These are phyloP conservation scores for Pterobdella sp. DNA, from an alignment of 2,888 invertebrate species.

Conservation along the genomic window DNA sequence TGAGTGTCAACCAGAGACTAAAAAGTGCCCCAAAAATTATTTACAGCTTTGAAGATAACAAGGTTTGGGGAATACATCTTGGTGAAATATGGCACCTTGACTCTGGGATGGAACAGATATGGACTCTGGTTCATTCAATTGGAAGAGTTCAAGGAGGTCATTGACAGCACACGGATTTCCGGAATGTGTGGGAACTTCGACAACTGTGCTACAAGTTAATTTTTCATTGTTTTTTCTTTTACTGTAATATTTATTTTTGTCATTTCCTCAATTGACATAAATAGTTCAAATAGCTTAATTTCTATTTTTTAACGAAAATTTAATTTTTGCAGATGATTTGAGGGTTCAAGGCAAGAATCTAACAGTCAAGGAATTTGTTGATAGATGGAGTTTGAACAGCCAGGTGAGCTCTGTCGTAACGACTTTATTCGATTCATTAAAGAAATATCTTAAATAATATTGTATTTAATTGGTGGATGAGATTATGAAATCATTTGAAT, in stretches of 20 bases:
- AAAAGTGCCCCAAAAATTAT: not conserved
- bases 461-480: not conserved
- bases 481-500: not conserved
- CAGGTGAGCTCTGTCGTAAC: not conserved
- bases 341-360: not conserved
- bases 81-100: slow-evolving; percentile 12
- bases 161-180: not conserved
- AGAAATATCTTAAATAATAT: not conserved
- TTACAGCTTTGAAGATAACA: slow-evolving; percentile 14
- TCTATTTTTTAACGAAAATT: not conserved
- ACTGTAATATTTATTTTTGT: not conserved
- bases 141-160: slow-evolving; percentile 13
- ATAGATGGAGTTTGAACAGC: slow-evolving; percentile 8
- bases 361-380: slow-evolving; percentile 5
- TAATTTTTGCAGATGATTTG: not conserved
- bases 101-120: slow-evolving; percentile 4
- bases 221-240: not conserved
- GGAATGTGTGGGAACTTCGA: slow-evolving; percentile 23
- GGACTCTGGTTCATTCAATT: slow-evolving; percentile 19
- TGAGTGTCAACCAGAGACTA: too few relatives aligned
- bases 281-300: not conserved
- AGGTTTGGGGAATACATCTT: slow-evolving; percentile 6
- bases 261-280: not conserved
- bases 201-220: not conserved
- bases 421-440: not conserved